A percentile compares a stretch with the other conserved stretches of the same genome.
Conservation (phyloP, 92 coral and sea anemone species). For the Bergia puertoricense region DNA sequence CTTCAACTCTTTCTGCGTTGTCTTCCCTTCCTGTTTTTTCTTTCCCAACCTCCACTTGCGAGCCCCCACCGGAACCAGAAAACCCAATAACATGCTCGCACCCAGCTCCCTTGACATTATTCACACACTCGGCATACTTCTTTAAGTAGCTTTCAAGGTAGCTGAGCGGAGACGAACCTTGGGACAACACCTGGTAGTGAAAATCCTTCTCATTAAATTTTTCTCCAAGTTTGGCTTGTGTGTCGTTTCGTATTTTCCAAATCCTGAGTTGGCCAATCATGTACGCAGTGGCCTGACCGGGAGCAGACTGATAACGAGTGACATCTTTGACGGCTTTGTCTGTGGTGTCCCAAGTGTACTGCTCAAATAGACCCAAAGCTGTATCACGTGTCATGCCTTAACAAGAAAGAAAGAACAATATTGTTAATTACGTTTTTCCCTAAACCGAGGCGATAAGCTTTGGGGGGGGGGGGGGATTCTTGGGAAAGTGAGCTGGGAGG, state of each 20-base stretch:
- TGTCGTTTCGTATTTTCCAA: conserved; percentile 85
- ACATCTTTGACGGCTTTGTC: conserved; percentile 98
- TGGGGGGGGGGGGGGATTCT: no score
- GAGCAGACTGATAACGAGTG: conserved; percentile 89
- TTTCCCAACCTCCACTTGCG: not conserved
- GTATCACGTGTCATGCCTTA: conserved; percentile 88
- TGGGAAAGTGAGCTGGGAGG: no score
- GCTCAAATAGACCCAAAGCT: conserved; percentile 79
- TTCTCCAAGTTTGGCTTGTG: conserved; percentile 63
- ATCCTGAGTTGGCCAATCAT: conserved; percentile 96
- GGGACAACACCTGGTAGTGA: conserved; percentile 93
- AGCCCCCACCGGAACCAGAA: conserved; percentile 11
- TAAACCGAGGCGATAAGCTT: no score
- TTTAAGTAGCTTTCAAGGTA: conserved; percentile 76
- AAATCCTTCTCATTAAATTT: conserved; percentile 83
- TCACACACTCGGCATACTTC: conserved; percentile 76
- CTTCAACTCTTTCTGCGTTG: not conserved
- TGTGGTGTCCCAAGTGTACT: conserved; percentile 94
- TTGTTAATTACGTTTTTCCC: no score
- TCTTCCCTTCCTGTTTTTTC: not conserved
- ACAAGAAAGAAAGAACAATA: not conserved
- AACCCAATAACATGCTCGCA: conserved; percentile 58
- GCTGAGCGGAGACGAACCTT: conserved; percentile 89
- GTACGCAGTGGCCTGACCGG: conserved; percentile 99
- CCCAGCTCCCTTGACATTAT: conserved; percentile 55